Conservation (phyloP, 2,797 vertebrate genomes). For the Pachyuromys duprasi region DNA sequence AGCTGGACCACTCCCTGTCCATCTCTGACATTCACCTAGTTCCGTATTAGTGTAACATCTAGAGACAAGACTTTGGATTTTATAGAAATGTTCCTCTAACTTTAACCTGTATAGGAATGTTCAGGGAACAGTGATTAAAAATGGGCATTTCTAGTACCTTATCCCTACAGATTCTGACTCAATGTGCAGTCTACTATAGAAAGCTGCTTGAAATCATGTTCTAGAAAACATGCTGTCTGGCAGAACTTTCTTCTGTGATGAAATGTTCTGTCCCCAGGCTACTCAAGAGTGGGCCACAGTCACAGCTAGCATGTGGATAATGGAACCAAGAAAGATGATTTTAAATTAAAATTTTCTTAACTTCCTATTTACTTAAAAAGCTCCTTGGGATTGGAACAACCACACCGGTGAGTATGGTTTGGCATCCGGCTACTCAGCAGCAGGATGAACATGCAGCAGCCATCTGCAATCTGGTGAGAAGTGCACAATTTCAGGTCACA, state of each 20-base stretch:
- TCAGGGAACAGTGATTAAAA: not conserved
- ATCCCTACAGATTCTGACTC: not conserved
- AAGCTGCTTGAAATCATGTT: not conserved
- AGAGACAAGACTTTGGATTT: not conserved
- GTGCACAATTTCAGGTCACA: not conserved
- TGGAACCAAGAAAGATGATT: not conserved
- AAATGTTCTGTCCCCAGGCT: not conserved
- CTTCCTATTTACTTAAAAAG: not conserved
- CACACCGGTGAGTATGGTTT: not conserved
- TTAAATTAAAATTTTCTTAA: not conserved
- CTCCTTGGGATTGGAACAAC: no score
- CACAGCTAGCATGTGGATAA: not conserved
- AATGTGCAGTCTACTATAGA: not conserved
- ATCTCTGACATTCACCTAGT: not conserved
- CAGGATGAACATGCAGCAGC: not conserved
- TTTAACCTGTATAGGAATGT: not conserved
- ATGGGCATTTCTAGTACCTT: not conserved
- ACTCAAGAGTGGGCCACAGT: not conserved
- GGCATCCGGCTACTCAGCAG: not conserved
- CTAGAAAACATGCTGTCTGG: not conserved
- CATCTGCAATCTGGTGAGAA: not conserved
- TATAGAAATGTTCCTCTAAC: not conserved
- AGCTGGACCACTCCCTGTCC: no score
- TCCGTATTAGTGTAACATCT: not conserved
- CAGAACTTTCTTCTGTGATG: fast-evolving